These are phyloP conservation scores for Grus americana DNA, from an alignment of 2,113 vertebrate species.

Conservation along the genomic window DNA sequence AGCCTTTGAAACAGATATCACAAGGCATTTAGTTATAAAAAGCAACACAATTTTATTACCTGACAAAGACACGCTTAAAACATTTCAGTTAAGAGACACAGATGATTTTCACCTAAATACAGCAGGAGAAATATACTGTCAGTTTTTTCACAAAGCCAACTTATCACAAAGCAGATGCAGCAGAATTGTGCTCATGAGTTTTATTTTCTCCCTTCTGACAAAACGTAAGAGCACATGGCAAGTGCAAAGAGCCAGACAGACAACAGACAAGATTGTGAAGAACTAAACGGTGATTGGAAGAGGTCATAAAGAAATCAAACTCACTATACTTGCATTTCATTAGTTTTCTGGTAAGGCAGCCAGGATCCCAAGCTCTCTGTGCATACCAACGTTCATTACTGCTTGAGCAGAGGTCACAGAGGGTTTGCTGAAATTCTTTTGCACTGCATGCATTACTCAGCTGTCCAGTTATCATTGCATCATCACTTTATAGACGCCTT, in stretches of 20 bases:
- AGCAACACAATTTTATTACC: not conserved
- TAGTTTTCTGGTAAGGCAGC: not conserved
- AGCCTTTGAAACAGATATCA: not conserved
- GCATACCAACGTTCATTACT: rapidly evolving
- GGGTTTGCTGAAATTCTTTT: not conserved
- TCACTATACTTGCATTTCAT: not conserved
- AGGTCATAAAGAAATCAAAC: not conserved
- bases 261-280: not conserved
- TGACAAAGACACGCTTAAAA: not conserved
- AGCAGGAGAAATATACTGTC: not conserved
- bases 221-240: not conserved
- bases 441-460: no score
- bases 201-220: not conserved
- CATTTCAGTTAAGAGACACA: not conserved
- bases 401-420: not conserved
- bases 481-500: not conserved
- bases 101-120: not conserved
- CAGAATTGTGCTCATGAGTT: not conserved
- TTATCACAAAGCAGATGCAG: not conserved
- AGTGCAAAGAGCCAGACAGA: not conserved
- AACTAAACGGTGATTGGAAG: not conserved
- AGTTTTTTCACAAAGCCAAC: not conserved
- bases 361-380: not conserved
- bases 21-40: not conserved
- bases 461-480: not conserved